Evolutionary conservation across 2,113 vertebrate species (phyloP).

Genomic region (Gasterosteus nipponicus): DNA sequence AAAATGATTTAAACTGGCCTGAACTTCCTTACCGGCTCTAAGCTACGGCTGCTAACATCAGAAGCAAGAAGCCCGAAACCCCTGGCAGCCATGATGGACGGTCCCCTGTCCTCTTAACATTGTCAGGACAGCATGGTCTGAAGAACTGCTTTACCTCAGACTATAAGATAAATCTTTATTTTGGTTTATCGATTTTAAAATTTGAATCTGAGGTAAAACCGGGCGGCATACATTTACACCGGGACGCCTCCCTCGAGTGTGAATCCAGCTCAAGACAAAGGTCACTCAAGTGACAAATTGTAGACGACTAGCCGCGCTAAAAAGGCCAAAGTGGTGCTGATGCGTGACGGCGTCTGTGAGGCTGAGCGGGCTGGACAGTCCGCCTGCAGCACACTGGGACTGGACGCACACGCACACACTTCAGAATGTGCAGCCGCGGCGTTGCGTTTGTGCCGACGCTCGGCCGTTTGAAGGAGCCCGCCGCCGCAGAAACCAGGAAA

Average conservation of each 20-base stretch:
- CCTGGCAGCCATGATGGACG: constrained; percentile 12
- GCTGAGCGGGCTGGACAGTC: constrained; percentile 41
- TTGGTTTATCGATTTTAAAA: neutral
- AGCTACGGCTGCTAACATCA: constrained; percentile 5
- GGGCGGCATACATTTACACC: neutral
- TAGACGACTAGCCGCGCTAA: neutral
- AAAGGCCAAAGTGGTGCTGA: constrained; percentile 21
- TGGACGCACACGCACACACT: constrained; percentile 12
- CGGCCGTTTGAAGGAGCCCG: constrained; percentile 34
- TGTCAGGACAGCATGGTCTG: constrained; percentile 4
- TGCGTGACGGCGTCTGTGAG: constrained; percentile 40
- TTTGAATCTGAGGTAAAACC: neutral
- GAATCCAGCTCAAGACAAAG: constrained; percentile 42
- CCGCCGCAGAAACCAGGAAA: constrained; percentile 4
- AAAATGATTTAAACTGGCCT: constrained; percentile 1
- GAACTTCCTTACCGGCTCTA: constrained; percentile 20
- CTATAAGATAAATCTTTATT: neutral
- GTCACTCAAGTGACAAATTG: constrained; percentile 26
- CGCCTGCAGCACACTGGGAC: constrained; percentile 23
- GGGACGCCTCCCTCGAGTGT: neutral
- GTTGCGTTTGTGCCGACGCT: neutral
- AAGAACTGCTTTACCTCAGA: neutral
- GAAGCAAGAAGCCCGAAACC: constrained; percentile 8
- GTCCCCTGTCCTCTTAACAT: neutral
- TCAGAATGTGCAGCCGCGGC: neutral